These are phyloP conservation scores for Rhagophthalmus giganteus DNA, from an alignment of 2,888 invertebrate species.

Conservation along the genomic window DNA sequence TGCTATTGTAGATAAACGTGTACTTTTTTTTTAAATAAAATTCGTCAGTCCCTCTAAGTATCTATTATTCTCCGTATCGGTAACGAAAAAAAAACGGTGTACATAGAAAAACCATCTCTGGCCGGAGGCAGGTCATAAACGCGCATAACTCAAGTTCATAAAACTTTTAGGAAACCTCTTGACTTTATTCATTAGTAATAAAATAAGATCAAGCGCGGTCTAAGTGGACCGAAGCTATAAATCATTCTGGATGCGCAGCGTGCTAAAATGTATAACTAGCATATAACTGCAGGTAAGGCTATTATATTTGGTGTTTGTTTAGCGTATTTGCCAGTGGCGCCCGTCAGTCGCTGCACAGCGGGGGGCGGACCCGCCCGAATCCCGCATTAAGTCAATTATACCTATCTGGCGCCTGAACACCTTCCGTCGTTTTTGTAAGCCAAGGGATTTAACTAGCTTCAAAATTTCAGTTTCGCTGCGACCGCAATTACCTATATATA, in stretches of 20 bases:
- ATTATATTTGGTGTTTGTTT: slow-evolving; percentile 47
- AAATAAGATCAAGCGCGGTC: slow-evolving; percentile 30
- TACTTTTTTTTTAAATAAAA: too few species aligned
- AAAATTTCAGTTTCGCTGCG: neutral
- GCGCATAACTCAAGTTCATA: slow-evolving; percentile 8
- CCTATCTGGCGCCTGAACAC: slow-evolving; percentile 35
- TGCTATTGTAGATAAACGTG: neutral
- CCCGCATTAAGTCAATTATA: slow-evolving; percentile 40
- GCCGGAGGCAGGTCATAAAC: slow-evolving; percentile 3
- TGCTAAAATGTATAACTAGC: slow-evolving; percentile 33
- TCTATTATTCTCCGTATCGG: too few species aligned
- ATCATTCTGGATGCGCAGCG: slow-evolving; percentile 29
- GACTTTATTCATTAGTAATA: slow-evolving; percentile 26
- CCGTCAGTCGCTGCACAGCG: slow-evolving; percentile 47
- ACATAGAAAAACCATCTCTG: too few species aligned
- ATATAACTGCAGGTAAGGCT: slow-evolving; percentile 47
- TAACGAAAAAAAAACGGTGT: too few species aligned
- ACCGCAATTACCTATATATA: neutral
- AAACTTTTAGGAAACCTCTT: slow-evolving; percentile 14
- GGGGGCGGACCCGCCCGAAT: slow-evolving; percentile 39
- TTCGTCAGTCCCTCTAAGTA: too few species aligned
- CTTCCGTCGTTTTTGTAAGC: slow-evolving; percentile 22
- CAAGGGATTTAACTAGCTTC: neutral
- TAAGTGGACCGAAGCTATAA: slow-evolving; percentile 34
- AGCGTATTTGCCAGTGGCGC: slow-evolving; percentile 48